Base-by-base conservation (phyloP, 2,888 invertebrate genomes). In the Xylota segnis region DNA sequence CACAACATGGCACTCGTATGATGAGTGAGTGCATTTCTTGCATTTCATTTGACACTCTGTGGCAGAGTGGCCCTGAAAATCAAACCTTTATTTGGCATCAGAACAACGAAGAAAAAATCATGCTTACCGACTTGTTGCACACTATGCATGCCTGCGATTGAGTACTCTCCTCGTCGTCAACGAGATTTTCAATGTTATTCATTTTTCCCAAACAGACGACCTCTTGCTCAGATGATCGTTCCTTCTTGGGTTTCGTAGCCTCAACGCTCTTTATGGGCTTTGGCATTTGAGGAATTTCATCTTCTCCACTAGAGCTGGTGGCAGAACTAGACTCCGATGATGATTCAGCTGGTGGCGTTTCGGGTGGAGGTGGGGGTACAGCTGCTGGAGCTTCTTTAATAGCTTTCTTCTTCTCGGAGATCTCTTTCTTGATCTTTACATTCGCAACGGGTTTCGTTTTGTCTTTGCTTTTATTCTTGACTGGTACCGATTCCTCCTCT, bases 21-120 rank as follows among this genome's bases (percentile, higher is more conserved):
- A 90, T 1, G 88, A 90, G 52, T 92, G 91, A 7, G 89, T 91
- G 16, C 92, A 92, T 40, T 92, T 92, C 18, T 89, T 89, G 68
- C 92, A 92, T 23, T 91, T 90, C 89, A 89, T 90, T 87, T 90
- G 89, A 56, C 92, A 92, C 47, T 90, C 88, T 40, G 90, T 90
- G 90, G 59, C 4, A 6, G 50, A 34, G 47, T 82, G 81, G 3
- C 23, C 52, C 68, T 88, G 29, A 2, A 65, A 88, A 40, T 34
- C 14, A 29, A 68, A 34, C 54, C 5, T 50, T 14, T 23, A 59
- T 40, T 52, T 63, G 32, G 9, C 63, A 61, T 18, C 2, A 65
- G 47, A 29, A 16, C 0, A 37, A 37, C 0, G n/a, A n/a, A 6
- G 40, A 0, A 0, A n/a, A 23, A 9, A 43, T 5, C 0, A 78